Conservation (phyloP, 2,113 vertebrate species). For the Labeo rohita region DNA sequence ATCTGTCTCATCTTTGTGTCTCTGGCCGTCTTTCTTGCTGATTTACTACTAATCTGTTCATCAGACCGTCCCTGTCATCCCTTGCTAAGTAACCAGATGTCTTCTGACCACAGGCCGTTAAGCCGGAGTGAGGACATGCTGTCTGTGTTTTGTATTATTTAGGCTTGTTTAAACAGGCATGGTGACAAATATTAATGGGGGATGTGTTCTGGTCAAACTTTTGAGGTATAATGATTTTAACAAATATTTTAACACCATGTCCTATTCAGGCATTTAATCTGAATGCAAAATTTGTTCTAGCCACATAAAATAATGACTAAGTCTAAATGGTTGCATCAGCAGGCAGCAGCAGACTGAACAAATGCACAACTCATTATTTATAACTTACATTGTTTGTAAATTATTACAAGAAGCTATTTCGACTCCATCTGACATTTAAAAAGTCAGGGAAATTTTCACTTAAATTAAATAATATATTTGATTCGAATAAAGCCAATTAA, state of each 20-base stretch:
- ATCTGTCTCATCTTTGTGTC: slow-evolving; percentile 1
- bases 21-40: background rate
- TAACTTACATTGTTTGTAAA: background rate
- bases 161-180: background rate
- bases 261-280: background rate
- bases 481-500: background rate
- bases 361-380: background rate
- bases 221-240: background rate
- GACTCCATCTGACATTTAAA: background rate
- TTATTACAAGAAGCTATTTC: background rate
- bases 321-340: background rate
- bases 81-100: slow-evolving; percentile 19
- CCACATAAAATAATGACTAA: background rate
- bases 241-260: background rate
- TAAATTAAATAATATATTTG: background rate
- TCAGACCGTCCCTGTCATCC: background rate
- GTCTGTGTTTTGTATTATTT: background rate
- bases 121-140: background rate
- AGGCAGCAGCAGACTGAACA: background rate
- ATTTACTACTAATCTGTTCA: slow-evolving; percentile 20
- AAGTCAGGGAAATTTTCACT: background rate
- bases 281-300: background rate
- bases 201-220: background rate
- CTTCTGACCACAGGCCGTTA: background rate
- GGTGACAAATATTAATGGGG: background rate